Evolutionary conservation across 2,797 vertebrate genomes (phyloP).

Genomic region (Sebastes trivittatus): DNA sequence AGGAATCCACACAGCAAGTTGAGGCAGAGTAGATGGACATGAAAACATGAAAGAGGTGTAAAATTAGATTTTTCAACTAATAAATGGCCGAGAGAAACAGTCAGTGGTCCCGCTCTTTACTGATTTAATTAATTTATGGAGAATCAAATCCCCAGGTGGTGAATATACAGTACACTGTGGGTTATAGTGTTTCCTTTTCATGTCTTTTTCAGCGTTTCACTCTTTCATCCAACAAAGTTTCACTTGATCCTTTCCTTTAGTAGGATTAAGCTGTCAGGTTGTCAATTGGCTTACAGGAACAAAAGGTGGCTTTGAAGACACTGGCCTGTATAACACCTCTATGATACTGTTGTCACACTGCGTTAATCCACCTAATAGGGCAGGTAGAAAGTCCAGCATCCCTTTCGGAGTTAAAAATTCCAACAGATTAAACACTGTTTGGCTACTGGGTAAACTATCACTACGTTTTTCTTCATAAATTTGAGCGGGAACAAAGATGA

Average conservation of each 20-base stretch:
- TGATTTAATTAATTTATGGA: neutral
- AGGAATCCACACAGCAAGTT: too few species aligned
- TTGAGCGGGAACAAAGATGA: conserved; percentile 45
- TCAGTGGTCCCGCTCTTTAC: neutral
- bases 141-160: neutral
- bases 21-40: too few species aligned
- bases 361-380: conserved; percentile 53
- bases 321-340: conserved; percentile 26
- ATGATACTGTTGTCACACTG: conserved; percentile 51
- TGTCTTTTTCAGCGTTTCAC: neutral
- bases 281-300: conserved; percentile 8
- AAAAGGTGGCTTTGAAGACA: conserved; percentile 53
- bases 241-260: neutral
- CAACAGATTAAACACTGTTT: conserved; percentile 32
- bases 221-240: conserved; percentile 12
- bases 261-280: conserved; percentile 41
- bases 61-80: neutral
- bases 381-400: conserved; percentile 34
- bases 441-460: conserved; percentile 26
- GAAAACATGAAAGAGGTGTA: too few species aligned
- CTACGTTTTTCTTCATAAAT: conserved; percentile 33
- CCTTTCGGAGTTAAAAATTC: conserved; percentile 29
- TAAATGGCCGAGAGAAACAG: neutral
- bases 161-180: neutral
- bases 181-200: neutral